These are phyloP conservation scores for Limnothrissa miodon DNA, from an alignment of 2,113 vertebrate species.

Conservation along the genomic window DNA sequence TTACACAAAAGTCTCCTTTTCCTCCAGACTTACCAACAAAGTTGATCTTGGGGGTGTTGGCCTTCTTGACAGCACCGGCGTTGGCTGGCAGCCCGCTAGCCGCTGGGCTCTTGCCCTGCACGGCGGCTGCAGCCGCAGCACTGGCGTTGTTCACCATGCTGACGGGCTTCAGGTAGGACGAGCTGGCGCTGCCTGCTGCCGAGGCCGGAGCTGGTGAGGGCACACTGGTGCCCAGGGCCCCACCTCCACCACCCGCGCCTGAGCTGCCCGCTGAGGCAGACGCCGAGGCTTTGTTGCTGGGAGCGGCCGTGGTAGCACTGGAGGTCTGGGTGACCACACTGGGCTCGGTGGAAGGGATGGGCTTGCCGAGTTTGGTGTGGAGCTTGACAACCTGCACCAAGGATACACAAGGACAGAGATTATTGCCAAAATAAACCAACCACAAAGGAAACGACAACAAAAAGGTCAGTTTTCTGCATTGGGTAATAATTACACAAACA, in stretches of 20 bases:
- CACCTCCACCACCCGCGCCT: slow-evolving; percentile 37
- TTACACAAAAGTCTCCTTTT: background rate
- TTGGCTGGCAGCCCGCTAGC: slow-evolving; percentile 51
- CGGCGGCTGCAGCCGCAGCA: slow-evolving; percentile 68
- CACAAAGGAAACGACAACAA: no score
- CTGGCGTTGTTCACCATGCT: slow-evolving; percentile 72
- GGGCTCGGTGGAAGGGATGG: slow-evolving; percentile 96
- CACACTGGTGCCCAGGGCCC: slow-evolving; percentile 60
- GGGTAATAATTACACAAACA: background rate
- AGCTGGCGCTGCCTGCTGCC: slow-evolving; percentile 63
- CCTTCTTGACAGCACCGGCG: slow-evolving; percentile 84
- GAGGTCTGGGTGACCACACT: slow-evolving; percentile 87
- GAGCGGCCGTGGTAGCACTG: slow-evolving; percentile 79
- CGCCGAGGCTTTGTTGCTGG: slow-evolving; percentile 76
- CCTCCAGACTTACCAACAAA: slow-evolving; percentile 83
- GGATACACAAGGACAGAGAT: background rate
- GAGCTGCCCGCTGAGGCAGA: slow-evolving; percentile 75
- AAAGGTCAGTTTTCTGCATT: background rate
- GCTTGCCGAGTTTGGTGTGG: slow-evolving; percentile 97
- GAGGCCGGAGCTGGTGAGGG: slow-evolving; percentile 64
- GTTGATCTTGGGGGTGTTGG: slow-evolving; percentile 93
- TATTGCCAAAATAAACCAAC: background rate
- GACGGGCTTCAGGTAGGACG: slow-evolving; percentile 70
- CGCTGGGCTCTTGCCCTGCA: slow-evolving; percentile 55
- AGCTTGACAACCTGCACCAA: slow-evolving; percentile 90